Base-by-base conservation (phyloP, 2,797 vertebrate species). In the Prionace glauca region DNA sequence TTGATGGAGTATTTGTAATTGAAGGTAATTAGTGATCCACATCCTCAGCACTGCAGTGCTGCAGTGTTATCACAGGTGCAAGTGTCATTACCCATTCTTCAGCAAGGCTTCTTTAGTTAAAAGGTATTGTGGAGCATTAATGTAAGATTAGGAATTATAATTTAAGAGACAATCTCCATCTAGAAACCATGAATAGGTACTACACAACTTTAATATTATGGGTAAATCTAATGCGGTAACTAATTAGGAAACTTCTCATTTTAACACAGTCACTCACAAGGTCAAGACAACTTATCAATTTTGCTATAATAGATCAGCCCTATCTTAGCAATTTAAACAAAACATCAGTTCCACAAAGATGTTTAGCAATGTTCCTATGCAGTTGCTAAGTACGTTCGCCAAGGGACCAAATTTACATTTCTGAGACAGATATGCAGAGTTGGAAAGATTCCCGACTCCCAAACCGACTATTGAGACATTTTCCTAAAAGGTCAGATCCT, bases 1-100 rank as follows among this genome's bases (percentile, higher is more conserved):
- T 95, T 95, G 93, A 77, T 95, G 93, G 93, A 95, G 71, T 74
- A 77, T 45, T 95, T 95, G 93, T 77, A 95, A 95, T 95, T 95
- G 93, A 95, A 95, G 93, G 45, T 45, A 95, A 74, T n/a, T 95
- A 71, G 71, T 18, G 67, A 77, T 41, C 32, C 14, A 20, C 36
- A 50, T 56, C 93, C 45, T 60, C 71, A 50, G 50, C 26, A 14
- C 16, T 77, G 41, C 14, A 60, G 71, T 20, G 50, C 26, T 56
- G 18, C 3, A 50, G 93, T 95, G 71, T 95, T 95, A 24, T 60
- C 93, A 95, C 93, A 95, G 93, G 93, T 95, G 93, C 93, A 60
- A 65, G 71, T 95, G 71, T 74, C 93, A 77, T 74, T 95, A 74
- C 12, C 8, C 45, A n/a, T 10, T 56, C 45, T 4, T 69, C 65